Percentiles rank a stretch among this genome's conserved stretches.
Conservation (phyloP, 2,888 invertebrate genomes). For the Axea sp. region DNA sequence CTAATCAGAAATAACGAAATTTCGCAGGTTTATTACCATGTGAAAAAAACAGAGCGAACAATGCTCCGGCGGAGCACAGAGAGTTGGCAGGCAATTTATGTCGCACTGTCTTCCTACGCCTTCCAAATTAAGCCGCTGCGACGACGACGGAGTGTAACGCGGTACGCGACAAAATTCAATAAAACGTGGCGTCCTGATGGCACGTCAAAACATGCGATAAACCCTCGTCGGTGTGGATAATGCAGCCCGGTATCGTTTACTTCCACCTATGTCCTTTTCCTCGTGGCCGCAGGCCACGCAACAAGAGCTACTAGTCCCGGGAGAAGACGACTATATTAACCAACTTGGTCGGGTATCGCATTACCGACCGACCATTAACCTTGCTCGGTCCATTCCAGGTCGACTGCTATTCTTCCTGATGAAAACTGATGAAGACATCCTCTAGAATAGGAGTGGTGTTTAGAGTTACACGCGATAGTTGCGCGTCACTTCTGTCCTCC, state of each 20-base stretch:
- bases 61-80: constrained; percentile 1
- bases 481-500: constrained; percentile 48
- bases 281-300: constrained; percentile 32
- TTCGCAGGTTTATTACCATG: constrained; percentile 32
- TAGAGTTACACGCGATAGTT: constrained; percentile 54
- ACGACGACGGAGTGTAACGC: constrained; percentile 41
- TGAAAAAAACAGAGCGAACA: constrained; percentile 46
- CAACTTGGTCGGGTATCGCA: constrained; percentile 55
- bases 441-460: constrained; percentile 49
- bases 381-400: constrained; percentile 56
- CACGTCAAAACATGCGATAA: constrained; percentile 62
- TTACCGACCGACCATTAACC: constrained; percentile 59
- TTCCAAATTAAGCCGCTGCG: constrained; percentile 45
- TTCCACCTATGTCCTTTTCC: constrained; percentile 52
- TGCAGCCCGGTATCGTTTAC: constrained; percentile 56
- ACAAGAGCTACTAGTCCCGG: constrained; percentile 41
- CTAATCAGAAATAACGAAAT: constrained; percentile 55
- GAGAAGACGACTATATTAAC: constrained; percentile 62
- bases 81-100: constrained; percentile 47
- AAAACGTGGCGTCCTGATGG: constrained; percentile 46
- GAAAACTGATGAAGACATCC: constrained; percentile 63
- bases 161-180: constrained; percentile 47
- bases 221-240: constrained; percentile 56
- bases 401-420: constrained; percentile 59
- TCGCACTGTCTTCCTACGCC: constrained; percentile 43